Conservation (phyloP, 2,888 invertebrate species). For the Sicus ferrugineus region DNA sequence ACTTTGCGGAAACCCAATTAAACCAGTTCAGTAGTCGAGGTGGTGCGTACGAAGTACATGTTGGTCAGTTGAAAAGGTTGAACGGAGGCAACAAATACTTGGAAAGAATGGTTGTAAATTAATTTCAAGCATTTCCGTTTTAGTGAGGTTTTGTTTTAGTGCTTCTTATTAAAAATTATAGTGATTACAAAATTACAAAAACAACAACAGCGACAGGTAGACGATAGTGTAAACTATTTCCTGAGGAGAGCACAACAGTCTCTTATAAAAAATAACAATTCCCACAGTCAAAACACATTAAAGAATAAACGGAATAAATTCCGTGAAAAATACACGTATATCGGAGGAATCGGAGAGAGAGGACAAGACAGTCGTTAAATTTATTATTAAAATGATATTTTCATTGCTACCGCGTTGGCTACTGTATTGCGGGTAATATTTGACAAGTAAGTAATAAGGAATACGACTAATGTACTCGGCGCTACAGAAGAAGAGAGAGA, state of each 20-base stretch:
- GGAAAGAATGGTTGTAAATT: not conserved
- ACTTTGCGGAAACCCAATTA: not conserved
- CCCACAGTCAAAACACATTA: conserved; percentile 23
- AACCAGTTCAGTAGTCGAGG: not conserved
- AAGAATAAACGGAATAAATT: not conserved
- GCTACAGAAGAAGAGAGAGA: not conserved
- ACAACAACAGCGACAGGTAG: not conserved
- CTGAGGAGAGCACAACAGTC: too few species aligned
- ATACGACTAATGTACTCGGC: not conserved
- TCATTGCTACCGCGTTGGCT: conserved; percentile 17
- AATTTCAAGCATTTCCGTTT: conserved; percentile 27
- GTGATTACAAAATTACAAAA: not conserved
- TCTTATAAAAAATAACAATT: conserved; percentile 21
- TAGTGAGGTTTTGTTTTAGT: conserved; percentile 3
- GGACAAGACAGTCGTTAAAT: conserved; percentile 19
- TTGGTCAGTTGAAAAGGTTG: too few species aligned
- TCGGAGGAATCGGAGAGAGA: not conserved
- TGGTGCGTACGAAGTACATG: too few species aligned
- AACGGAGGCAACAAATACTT: too few species aligned
- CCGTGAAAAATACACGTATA: conserved; percentile 11
- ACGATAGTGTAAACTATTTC: not conserved
- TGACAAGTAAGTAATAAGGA: not conserved
- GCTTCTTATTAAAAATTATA: conserved; percentile 26
- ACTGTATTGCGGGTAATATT: conserved; percentile 14
- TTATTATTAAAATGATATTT: conserved; percentile 31